Percentiles rank a stretch among this genome's conserved stretches.
phyloP scores from a whole-genome alignment of 1,140 invertebrate species.

The Plectrocnemia conspersa region DNA sequence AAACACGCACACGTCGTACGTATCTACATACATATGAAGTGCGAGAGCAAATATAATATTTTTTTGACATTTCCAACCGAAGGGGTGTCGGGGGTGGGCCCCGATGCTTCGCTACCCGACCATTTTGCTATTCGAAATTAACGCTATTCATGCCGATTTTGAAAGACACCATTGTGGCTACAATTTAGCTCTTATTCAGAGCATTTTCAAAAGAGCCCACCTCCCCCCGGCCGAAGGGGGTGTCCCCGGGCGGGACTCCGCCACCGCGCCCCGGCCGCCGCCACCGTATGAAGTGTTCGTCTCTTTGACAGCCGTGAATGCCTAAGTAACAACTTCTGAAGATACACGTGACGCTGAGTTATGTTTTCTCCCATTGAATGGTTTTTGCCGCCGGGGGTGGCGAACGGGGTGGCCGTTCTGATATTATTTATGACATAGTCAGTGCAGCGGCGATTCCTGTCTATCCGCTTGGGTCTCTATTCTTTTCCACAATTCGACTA shows the following conservation, averaged over 20 bases:
- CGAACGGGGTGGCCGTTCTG: neutral
- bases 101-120: slow-evolving; percentile 28
- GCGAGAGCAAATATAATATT: slow-evolving; percentile 30
- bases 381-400: slow-evolving; percentile 13
- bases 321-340: slow-evolving; percentile 34
- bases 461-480: neutral
- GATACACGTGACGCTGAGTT: slow-evolving; percentile 32
- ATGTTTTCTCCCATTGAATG: slow-evolving; percentile 33
- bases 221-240: slow-evolving; percentile 22
- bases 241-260: slow-evolving; percentile 4
- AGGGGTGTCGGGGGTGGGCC: slow-evolving; percentile 11
- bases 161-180: slow-evolving; percentile 38
- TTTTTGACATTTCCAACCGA: slow-evolving; percentile 31
- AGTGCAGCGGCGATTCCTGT: neutral
- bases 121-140: slow-evolving; percentile 37
- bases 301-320: slow-evolving; percentile 35
- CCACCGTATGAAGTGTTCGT: slow-evolving; percentile 28
- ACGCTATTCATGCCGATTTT: slow-evolving; percentile 38
- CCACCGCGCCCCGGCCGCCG: neutral
- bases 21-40: slow-evolving; percentile 5
- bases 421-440: slow-evolving; percentile 9
- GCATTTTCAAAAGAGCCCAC: slow-evolving; percentile 36
- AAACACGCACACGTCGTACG: neutral
- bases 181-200: slow-evolving; percentile 38
- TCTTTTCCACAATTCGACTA: slow-evolving; percentile 1